Base-by-base conservation (phyloP, 2,888 invertebrate species). In the Neria commutata region DNA sequence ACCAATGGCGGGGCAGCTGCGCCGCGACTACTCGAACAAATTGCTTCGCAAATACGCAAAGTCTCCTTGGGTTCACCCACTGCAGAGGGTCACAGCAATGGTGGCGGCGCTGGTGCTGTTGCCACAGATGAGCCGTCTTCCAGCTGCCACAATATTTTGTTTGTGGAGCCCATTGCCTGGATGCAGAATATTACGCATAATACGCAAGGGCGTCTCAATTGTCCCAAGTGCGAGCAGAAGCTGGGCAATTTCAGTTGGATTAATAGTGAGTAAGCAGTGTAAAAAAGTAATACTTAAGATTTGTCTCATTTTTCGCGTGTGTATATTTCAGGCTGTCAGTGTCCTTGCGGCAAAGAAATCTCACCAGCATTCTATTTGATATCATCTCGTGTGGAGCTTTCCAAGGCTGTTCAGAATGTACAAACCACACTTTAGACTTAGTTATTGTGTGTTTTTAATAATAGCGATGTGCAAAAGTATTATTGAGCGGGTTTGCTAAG, bases 161-260 rank as follows among this genome's bases (percentile, higher is more conserved):
- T 95, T 83, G 86, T 95, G 62, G 95, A 95, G 83, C 96, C 96
- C 1, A 85, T 95, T 74, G 84, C 88, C 11, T 96, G 96, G 95
- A 95, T 95, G 94, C 84, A 85, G 51, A 86, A 88, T 71, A 88
- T 91, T 47, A 83, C 86, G 40, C 87, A 87, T 69, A 85, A 84
- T 57, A 85, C 89, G 14, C 89, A 91, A 73, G 95, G 95, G 37
- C 94, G 95, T 81, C 85, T 96, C 63, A 86, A 89, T 80, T 91
- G 95, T 80, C 92, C 95, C 48, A 91, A 92, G 79, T 95, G 95
- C 76, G 84, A 84, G 60, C 87, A 87, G 61, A 95, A 95, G 83
- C 84, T 95, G 61, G 96, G 95, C 25, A 92, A 91, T 58, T 95
- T 92, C 79, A 94, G 91, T 79, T 95, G 95, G 96, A 86, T 92